Evolutionary conservation across 37 sponge, comb jelly and placozoan genomes (phyloP).

Genomic region (Petrosia ficiformis): DNA sequence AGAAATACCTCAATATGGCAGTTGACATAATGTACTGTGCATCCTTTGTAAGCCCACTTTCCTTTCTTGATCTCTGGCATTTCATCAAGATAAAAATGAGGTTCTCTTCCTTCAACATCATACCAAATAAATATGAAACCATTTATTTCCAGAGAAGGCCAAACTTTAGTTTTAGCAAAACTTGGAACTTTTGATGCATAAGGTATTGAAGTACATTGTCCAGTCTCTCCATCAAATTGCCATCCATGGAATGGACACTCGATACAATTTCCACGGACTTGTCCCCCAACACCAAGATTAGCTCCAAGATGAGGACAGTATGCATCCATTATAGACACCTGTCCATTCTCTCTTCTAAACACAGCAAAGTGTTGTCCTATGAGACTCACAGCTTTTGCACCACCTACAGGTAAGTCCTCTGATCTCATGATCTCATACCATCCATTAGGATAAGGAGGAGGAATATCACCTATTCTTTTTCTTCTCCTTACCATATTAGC

Average conservation of each 20-base stretch:
- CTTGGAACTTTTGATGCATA: slow-evolving; percentile 55
- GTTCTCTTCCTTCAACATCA: slow-evolving; percentile 65
- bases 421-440: slow-evolving; percentile 49
- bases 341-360: slow-evolving; percentile 60
- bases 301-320: slow-evolving; percentile 77
- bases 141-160: slow-evolving; percentile 43
- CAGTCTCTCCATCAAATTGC: slow-evolving; percentile 50
- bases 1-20: slow-evolving; percentile 50
- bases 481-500: slow-evolving; percentile 15
- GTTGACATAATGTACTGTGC: slow-evolving; percentile 38
- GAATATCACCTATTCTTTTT: slow-evolving; percentile 24
- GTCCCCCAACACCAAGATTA: slow-evolving; percentile 57
- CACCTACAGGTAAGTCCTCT: slow-evolving; percentile 18
- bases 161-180: slow-evolving; percentile 43
- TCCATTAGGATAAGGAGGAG: slow-evolving; percentile 69
- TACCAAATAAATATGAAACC: slow-evolving; percentile 52
- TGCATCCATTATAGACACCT: slow-evolving; percentile 48
- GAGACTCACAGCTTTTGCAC: slow-evolving; percentile 17
- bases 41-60: slow-evolving; percentile 32
- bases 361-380: slow-evolving; percentile 60
- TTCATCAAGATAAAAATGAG: slow-evolving; percentile 33
- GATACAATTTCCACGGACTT: slow-evolving; percentile 55
- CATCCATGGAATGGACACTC: slow-evolving; percentile 75
- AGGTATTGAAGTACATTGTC: slow-evolving; percentile 58
- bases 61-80: slow-evolving; percentile 32